A percentile compares a stretch with the other conserved stretches of the same genome.
Evolutionary conservation across 2,797 vertebrate genomes (phyloP).

Genomic region (Xiphorhynchus erythropygius): DNA sequence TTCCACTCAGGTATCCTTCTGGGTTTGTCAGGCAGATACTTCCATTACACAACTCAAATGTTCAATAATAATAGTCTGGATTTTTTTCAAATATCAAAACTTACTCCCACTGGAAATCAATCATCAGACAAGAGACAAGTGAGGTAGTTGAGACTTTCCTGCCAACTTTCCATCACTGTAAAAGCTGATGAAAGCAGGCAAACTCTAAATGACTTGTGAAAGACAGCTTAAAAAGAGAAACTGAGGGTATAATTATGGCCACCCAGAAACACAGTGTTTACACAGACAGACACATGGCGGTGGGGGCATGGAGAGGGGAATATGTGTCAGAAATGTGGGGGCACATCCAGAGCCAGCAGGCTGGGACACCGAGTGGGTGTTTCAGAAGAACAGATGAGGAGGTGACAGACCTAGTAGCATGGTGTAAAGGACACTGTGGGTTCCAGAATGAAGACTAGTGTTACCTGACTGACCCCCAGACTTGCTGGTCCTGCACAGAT

Average conservation of each 20-base stretch:
- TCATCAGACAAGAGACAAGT: conserved; percentile 44
- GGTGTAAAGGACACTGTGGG: not conserved
- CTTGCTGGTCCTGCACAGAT: not conserved
- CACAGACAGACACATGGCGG: not conserved
- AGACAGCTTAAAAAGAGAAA: not conserved
- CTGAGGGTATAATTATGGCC: not conserved
- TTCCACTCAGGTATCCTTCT: not conserved
- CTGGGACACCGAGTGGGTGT: rapidly evolving
- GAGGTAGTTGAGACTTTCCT: conserved; percentile 22
- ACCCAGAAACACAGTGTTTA: not conserved
- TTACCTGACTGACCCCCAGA: not conserved
- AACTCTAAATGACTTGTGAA: conserved; percentile 30
- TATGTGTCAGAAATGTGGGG: not conserved
- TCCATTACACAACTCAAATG: conserved; percentile 5
- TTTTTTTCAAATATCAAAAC: conserved; percentile 60
- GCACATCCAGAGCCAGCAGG: not conserved
- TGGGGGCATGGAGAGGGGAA: rapidly evolving
- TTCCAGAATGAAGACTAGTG: not conserved
- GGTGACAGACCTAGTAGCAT: not conserved
- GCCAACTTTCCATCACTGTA: not conserved
- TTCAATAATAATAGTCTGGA: conserved; percentile 53
- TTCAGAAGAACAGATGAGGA: not conserved
- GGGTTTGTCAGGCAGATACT: conserved; percentile 32
- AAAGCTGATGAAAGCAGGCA: conserved; percentile 18
- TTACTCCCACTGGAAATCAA: conserved; percentile 65